Evolutionary conservation across 2,113 vertebrate genomes (phyloP).

Genomic region (Xenopus laevis): DNA sequence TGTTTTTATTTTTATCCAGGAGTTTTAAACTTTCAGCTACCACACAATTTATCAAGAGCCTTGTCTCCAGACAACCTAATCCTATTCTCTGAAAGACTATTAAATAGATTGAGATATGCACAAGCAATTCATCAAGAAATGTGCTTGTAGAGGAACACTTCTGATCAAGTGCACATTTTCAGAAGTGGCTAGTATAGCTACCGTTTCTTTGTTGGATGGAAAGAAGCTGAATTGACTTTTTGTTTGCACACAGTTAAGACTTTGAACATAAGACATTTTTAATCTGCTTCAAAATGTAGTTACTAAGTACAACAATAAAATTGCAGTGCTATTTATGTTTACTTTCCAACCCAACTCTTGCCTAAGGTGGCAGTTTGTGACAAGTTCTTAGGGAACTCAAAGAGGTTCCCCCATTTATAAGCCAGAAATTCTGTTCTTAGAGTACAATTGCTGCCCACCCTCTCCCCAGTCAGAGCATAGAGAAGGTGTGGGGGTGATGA

Average conservation of each 20-base stretch:
- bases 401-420: too few relatives aligned
- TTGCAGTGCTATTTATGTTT: too few relatives aligned
- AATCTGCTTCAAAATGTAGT: not conserved
- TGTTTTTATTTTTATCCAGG: conserved; percentile 41
- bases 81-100: conserved; percentile 43
- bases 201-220: conserved; percentile 16
- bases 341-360: too few relatives aligned
- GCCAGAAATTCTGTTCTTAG: too few relatives aligned
- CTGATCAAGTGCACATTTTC: conserved; percentile 42
- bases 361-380: too few relatives aligned
- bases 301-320: too few relatives aligned
- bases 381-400: too few relatives aligned
- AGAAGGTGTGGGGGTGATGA: too few relatives aligned
- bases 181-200: conserved; percentile 25
- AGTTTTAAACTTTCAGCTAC: conserved; percentile 41
- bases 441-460: too few relatives aligned
- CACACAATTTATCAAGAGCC: conserved; percentile 42
- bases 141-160: conserved; percentile 29
- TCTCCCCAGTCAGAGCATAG: too few relatives aligned
- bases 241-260: not conserved
- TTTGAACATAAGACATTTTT: conserved; percentile 8
- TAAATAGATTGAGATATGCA: conserved; percentile 42
- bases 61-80: conserved; percentile 44
- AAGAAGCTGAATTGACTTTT: conserved; percentile 29
- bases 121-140: conserved; percentile 42